A percentile compares a stretch with the other conserved stretches of the same genome.
phyloP scores from a whole-genome alignment of 2,797 vertebrate species.

The Chiroxiphia lanceolata region DNA sequence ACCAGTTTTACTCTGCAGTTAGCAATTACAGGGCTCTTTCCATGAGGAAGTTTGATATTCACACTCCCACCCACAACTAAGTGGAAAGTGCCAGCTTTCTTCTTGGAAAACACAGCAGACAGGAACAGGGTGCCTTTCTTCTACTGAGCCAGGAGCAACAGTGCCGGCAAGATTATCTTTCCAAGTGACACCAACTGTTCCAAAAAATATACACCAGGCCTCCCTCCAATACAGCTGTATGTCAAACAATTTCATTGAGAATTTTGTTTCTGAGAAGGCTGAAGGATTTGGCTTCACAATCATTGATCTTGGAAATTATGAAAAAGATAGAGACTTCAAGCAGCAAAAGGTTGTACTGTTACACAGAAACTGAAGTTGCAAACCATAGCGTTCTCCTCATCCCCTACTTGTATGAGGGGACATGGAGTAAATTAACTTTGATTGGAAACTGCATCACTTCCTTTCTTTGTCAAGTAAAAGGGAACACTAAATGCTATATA shows the following conservation, averaged over 20 bases:
- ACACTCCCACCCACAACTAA: neutral
- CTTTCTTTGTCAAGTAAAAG: neutral
- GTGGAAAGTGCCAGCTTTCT: constrained; percentile 10
- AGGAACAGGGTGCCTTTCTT: neutral
- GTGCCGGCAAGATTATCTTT: neutral
- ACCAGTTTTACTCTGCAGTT: neutral
- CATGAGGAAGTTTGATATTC: neutral
- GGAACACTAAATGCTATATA: neutral
- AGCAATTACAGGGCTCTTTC: neutral
- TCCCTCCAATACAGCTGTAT: neutral
- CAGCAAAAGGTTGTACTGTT: neutral
- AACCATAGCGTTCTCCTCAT: neutral
- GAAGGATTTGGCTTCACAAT: neutral
- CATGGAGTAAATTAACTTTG: neutral
- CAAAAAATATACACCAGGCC: neutral
- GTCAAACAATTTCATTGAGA: neutral
- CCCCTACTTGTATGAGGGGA: neutral
- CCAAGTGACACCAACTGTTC: neutral
- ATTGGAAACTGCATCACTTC: neutral
- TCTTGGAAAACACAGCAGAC: constrained; percentile 1
- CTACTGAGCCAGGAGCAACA: neutral
- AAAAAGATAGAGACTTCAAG: neutral
- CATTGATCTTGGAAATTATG: neutral
- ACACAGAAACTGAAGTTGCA: neutral
- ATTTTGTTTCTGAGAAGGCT: neutral